phyloP scores from a whole-genome alignment of 2,888 invertebrate species.

The Ennomos erosarius region DNA sequence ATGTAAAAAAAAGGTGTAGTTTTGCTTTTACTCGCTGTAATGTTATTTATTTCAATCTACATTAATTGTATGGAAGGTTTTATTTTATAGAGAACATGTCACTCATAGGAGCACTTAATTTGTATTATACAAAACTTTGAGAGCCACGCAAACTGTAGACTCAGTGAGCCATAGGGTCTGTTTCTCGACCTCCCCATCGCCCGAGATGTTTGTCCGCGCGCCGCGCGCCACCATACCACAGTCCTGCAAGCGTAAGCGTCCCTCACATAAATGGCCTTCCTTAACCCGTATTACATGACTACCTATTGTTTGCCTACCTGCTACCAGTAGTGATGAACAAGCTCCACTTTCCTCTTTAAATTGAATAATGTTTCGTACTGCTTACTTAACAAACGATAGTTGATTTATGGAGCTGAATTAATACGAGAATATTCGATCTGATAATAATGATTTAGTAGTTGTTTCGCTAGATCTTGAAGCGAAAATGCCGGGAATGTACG shows the following conservation, averaged over 20 bases:
- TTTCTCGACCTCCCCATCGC: constrained; percentile 53
- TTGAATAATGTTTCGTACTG: constrained; percentile 26
- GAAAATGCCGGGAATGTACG: constrained; percentile 21
- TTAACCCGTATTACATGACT: constrained; percentile 66
- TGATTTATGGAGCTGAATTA: constrained; percentile 33
- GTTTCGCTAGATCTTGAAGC: constrained; percentile 13
- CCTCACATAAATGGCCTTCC: constrained; percentile 58
- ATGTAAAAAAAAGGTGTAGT: too few species aligned
- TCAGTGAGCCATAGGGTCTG: constrained; percentile 48
- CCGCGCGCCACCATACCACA: constrained; percentile 48
- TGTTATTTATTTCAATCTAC: too few species aligned
- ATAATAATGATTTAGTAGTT: constrained; percentile 30
- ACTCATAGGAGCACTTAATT: neutral
- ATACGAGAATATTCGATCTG: constrained; percentile 31
- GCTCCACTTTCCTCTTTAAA: constrained; percentile 28
- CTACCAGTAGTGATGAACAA: constrained; percentile 15
- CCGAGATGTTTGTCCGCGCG: constrained; percentile 53
- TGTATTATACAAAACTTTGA: constrained; percentile 48
- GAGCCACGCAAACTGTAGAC: constrained; percentile 42
- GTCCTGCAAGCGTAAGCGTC: constrained; percentile 56
- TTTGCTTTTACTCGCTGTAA: too few species aligned
- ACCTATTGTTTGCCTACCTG: constrained; percentile 61
- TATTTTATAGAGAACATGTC: neutral
- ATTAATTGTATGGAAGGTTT: neutral
- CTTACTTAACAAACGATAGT: constrained; percentile 27